Evolutionary conservation across 2,797 vertebrate species (phyloP).

Genomic region (Semaprochilodus insignis): DNA sequence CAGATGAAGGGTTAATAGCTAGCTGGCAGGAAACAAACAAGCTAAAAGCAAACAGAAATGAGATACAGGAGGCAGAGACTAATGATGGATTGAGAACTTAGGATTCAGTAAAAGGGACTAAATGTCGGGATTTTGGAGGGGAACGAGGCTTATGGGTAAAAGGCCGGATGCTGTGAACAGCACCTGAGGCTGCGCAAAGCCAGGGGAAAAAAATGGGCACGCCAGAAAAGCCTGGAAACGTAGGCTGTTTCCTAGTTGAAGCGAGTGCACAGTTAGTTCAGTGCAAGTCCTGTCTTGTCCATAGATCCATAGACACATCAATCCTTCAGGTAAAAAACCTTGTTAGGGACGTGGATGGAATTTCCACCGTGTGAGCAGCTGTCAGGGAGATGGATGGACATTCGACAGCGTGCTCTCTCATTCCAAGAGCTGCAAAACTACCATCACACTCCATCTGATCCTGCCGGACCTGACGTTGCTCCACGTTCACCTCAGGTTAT

Average conservation of each 20-base stretch:
- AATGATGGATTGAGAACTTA: background rate
- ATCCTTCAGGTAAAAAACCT: constrained; percentile 32
- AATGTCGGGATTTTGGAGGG: constrained; percentile 35
- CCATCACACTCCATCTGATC: background rate
- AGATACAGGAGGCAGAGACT: background rate
- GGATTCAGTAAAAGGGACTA: background rate
- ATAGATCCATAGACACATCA: constrained; percentile 24
- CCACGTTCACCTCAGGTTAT: constrained; percentile 1
- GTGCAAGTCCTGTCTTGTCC: constrained; percentile 42
- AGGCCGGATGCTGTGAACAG: constrained; percentile 70
- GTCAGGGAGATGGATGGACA: constrained; percentile 42
- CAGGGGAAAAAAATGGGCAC: constrained; percentile 74
- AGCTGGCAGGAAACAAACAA: no score
- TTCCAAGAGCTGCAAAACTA: background rate
- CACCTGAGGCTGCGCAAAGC: constrained; percentile 75
- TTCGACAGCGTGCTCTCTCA: background rate
- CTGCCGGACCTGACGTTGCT: background rate
- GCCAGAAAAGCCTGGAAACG: background rate
- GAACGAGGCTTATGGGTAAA: constrained; percentile 67
- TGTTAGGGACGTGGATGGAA: constrained; percentile 36
- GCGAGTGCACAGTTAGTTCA: background rate
- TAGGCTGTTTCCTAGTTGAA: background rate
- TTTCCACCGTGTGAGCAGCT: constrained; percentile 41
- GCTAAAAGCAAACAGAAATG: background rate
- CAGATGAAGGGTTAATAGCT: no score